phyloP scores from a whole-genome alignment of 2,888 invertebrate species.

The Strigamia transsilvanica region DNA sequence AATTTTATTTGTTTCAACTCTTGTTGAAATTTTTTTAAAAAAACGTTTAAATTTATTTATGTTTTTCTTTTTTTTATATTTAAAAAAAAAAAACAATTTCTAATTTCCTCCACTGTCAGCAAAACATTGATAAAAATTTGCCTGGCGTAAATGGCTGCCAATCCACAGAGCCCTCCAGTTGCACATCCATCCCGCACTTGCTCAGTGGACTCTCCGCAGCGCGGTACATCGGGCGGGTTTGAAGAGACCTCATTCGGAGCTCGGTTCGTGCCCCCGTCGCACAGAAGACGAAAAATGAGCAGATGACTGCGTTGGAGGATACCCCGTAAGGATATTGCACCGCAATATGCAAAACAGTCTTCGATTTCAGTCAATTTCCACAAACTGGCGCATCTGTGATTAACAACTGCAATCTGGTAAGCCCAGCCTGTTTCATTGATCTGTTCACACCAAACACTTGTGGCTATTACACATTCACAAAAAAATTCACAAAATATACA shows the following conservation, averaged over 20 bases:
- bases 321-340: neutral
- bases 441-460: conserved; percentile 1
- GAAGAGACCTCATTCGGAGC: conserved; percentile 14
- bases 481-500: too few relatives aligned
- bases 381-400: neutral
- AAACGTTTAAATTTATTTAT: too few relatives aligned
- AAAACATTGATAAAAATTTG: neutral
- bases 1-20: too few relatives aligned
- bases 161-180: neutral
- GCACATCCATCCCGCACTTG: neutral
- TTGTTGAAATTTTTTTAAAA: too few relatives aligned
- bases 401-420: neutral
- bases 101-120: too few relatives aligned
- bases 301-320: neutral
- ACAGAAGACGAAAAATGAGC: neutral
- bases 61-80: too few relatives aligned
- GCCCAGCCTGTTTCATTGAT: neutral
- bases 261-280: conserved; percentile 2
- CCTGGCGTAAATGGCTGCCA: neutral
- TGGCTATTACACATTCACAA: neutral
- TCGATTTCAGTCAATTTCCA: neutral
- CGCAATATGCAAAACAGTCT: neutral
- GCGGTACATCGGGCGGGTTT: neutral
- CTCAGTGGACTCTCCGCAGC: conserved; percentile 13
- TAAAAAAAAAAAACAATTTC: too few relatives aligned